Evolutionary conservation across 2,797 vertebrate species (phyloP).

Genomic region (Triplophysa yarkandensis): DNA sequence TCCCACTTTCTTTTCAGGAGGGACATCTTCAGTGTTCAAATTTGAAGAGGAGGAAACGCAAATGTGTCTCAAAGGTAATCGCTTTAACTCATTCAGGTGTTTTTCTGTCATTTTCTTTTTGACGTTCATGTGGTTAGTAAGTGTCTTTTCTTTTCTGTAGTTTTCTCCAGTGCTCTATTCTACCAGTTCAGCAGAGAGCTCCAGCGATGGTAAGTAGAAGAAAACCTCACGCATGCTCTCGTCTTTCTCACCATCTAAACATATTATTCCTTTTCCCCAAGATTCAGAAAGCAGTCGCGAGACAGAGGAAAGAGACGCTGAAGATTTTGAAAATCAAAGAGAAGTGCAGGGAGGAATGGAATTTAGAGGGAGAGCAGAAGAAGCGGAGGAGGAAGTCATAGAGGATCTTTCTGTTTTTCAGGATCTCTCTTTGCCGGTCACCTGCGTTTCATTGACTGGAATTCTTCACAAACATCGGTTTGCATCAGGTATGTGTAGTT

Average conservation of each 20-base stretch:
- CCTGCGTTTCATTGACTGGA: constrained; percentile 42
- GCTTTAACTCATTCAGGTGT: not conserved
- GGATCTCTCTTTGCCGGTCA: constrained; percentile 35
- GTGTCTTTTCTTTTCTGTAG: constrained; percentile 44
- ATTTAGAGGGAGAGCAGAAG: not conserved
- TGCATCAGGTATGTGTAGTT: constrained; percentile 22
- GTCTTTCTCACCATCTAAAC: not conserved
- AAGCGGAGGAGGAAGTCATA: constrained; percentile 6
- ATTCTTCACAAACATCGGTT: constrained; percentile 39
- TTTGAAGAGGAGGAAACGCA: not conserved
- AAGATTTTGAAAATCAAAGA: not conserved
- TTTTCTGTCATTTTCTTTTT: not conserved
- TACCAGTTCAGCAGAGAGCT: not conserved
- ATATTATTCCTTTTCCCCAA: not conserved
- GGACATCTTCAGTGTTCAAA: constrained; percentile 14
- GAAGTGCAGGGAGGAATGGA: not conserved
- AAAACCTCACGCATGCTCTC: not conserved
- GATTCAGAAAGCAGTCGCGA: not conserved
- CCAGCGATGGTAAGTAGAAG: constrained; percentile 54
- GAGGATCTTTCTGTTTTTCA: constrained; percentile 28
- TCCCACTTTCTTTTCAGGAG: not conserved
- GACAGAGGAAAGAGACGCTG: not conserved
- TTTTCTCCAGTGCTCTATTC: constrained; percentile 32
- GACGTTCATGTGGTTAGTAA: not conserved
- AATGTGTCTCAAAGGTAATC: constrained; percentile 21